phyloP scores from a whole-genome alignment of 2,113 vertebrate species.

The Lepisosteus oculatus region DNA sequence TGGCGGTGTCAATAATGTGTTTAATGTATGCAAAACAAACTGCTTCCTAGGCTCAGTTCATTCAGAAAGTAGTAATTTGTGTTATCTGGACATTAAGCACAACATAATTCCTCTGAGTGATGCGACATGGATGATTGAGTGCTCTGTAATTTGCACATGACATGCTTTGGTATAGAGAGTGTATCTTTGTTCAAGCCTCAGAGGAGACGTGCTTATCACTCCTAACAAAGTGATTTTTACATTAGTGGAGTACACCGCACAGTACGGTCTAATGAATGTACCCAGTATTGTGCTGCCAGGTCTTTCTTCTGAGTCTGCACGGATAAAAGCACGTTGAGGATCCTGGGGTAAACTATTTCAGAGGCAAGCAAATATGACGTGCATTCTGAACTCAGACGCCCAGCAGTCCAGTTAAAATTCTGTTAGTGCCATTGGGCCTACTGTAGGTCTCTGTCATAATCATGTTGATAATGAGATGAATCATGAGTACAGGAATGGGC shows the following conservation, averaged over 20 bases:
- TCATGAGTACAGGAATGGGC: too few relatives aligned
- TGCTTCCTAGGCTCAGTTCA: slow-evolving; percentile 13
- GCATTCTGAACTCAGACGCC: too few relatives aligned
- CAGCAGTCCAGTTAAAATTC: too few relatives aligned
- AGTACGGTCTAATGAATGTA: slow-evolving; percentile 8
- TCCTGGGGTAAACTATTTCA: too few relatives aligned
- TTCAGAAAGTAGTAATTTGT: slow-evolving; percentile 12
- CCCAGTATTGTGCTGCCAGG: not conserved
- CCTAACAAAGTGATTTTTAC: not conserved
- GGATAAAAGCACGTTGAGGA: too few relatives aligned
- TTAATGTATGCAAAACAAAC: slow-evolving; percentile 49
- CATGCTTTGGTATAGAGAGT: not conserved
- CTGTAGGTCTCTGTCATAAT: too few relatives aligned
- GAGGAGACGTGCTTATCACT: slow-evolving; percentile 6
- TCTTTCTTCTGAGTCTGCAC: not conserved
- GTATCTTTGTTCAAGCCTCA: not conserved
- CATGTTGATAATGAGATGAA: too few relatives aligned
- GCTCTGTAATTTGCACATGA: slow-evolving; percentile 13
- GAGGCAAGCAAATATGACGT: too few relatives aligned
- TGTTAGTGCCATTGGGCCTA: too few relatives aligned
- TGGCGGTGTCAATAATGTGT: slow-evolving; percentile 43
- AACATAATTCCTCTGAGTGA: slow-evolving; percentile 15
- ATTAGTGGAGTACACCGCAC: not conserved
- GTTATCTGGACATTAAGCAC: slow-evolving; percentile 20
- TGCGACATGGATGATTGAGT: slow-evolving; percentile 21